These are phyloP conservation scores for Forbesichthys papilliferus DNA, from an alignment of 2,113 vertebrate genomes.

Conservation along the genomic window DNA sequence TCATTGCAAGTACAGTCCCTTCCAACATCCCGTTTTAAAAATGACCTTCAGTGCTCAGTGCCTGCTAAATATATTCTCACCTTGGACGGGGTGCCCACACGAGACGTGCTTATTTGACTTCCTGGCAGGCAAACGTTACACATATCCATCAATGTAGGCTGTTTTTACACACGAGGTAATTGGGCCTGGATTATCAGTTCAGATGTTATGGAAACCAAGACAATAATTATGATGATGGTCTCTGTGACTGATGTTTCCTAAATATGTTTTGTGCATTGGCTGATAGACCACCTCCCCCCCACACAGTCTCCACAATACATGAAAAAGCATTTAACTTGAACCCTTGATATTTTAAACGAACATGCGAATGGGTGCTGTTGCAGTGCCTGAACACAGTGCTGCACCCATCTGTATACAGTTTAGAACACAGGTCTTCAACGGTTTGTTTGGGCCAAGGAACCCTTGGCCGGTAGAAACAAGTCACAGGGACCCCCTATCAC, in stretches of 20 bases:
- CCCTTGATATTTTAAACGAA: constrained; percentile 13
- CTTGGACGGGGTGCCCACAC: constrained; percentile 48
- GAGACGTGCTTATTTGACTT: constrained; percentile 4
- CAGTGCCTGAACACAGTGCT: constrained; percentile 16
- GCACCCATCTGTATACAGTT: constrained; percentile 1
- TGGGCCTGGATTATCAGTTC: neutral
- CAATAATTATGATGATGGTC: constrained; percentile 10
- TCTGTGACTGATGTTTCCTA: constrained; percentile 22
- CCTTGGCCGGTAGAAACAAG: too few species aligned
- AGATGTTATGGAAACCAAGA: constrained; percentile 31
- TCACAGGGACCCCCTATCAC: too few species aligned
- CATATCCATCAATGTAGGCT: neutral
- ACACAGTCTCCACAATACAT: constrained; percentile 54
- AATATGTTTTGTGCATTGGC: constrained; percentile 28
- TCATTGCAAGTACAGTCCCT: constrained; percentile 49
- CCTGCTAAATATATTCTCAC: constrained; percentile 57
- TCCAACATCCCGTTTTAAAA: constrained; percentile 55
- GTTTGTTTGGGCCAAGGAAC: too few species aligned
- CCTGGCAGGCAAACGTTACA: neutral
- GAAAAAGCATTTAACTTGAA: constrained; percentile 60
- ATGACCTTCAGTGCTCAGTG: constrained; percentile 75
- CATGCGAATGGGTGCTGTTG: constrained; percentile 31
- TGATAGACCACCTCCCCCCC: neutral
- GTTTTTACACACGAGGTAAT: neutral
- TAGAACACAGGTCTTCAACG: neutral